phyloP scores from a whole-genome alignment of 2,113 vertebrate species.

The Rhipidura dahli region DNA sequence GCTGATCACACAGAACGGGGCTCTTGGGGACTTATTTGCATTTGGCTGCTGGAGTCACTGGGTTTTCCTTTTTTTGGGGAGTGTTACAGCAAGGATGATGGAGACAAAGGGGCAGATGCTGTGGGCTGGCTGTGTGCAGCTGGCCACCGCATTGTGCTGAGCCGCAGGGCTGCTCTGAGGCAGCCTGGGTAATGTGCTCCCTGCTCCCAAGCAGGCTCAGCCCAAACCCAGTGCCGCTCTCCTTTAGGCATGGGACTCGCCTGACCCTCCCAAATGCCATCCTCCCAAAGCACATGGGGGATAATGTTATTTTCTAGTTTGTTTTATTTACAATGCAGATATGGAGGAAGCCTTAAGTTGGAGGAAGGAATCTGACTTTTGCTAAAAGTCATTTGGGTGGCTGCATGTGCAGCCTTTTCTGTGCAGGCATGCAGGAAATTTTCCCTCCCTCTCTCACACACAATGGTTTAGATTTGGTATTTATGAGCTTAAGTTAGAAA shows the following conservation, averaged over 20 bases:
- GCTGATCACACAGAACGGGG: neutral
- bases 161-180: neutral
- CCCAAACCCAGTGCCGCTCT: neutral
- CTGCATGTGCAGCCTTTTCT: neutral
- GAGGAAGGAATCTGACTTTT: neutral
- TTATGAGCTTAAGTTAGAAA: conserved; percentile 49
- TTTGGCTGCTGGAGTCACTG: conserved; percentile 4
- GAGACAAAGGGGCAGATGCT: conserved; percentile 44
- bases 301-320: neutral
- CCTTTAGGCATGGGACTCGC: neutral
- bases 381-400: neutral
- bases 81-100: neutral
- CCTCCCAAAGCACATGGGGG: neutral
- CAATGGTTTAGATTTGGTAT: conserved; percentile 31
- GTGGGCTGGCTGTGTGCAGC: neutral
- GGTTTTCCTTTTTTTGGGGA: neutral
- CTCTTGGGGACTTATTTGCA: conserved; percentile 25
- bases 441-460: conserved; percentile 10
- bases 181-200: neutral
- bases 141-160: neutral
- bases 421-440: conserved; percentile 23
- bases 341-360: neutral
- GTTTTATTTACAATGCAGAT: neutral
- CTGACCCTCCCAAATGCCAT: neutral
- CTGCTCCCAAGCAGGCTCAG: neutral